phyloP scores from a whole-genome alignment of 2,113 vertebrate species.

The Megaceryle torquata region DNA sequence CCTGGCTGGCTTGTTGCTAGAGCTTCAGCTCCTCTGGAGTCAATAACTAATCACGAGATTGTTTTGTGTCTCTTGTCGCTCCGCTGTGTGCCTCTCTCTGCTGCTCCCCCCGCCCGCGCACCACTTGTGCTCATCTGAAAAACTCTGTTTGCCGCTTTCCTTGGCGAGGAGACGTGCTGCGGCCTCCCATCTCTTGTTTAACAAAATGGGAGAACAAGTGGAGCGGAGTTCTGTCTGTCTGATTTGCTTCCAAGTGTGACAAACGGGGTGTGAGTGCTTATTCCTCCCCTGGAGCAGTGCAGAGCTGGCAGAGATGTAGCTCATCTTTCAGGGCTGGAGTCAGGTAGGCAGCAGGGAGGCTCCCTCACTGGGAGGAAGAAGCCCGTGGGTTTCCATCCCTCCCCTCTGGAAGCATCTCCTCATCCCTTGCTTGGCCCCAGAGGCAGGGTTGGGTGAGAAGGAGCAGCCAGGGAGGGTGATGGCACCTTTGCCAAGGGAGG shows the following conservation, averaged over 20 bases:
- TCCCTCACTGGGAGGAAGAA: neutral
- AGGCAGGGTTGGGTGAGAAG: neutral
- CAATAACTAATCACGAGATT: conserved; percentile 14
- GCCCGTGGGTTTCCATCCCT: neutral
- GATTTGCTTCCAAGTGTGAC: conserved; percentile 45
- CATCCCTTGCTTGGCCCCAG: fast-evolving
- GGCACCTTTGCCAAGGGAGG: neutral
- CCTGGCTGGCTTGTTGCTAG: conserved; percentile 5
- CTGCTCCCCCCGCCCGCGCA: fast-evolving
- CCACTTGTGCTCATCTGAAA: neutral
- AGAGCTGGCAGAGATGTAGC: neutral
- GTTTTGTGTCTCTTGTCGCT: neutral
- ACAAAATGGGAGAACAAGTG: conserved; percentile 5
- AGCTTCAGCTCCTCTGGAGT: conserved; percentile 29
- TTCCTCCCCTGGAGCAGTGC: neutral
- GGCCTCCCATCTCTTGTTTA: neutral
- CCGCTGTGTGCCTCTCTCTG: neutral
- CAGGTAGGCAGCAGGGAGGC: neutral
- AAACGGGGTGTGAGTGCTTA: neutral
- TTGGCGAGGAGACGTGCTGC: neutral
- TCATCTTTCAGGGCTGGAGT: neutral
- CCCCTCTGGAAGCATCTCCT: neutral
- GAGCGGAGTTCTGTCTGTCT: conserved; percentile 3
- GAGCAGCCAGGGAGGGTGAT: neutral
- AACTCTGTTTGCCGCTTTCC: neutral